Evolutionary conservation across 2,888 invertebrate genomes (phyloP), one percentile per base, ranked within the genome.

Genomic region (Mythimna vitellina): DNA sequence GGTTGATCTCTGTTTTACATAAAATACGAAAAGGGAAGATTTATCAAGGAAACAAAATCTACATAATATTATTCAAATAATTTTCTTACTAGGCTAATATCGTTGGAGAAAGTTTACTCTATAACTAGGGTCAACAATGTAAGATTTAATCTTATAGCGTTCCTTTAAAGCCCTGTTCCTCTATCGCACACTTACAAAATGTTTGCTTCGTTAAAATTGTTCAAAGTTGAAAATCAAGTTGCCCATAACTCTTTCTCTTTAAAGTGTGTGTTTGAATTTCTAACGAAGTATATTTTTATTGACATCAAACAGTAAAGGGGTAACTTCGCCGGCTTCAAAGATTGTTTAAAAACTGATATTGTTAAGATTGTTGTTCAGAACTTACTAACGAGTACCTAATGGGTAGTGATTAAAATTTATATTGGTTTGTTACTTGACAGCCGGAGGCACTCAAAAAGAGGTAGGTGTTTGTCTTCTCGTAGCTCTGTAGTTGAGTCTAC

Each of bases 151-250:
- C 81, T 80, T 60, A 74, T 76, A 51, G 42, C 49, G 57, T 66
- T 74, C 29, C 49, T 75, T 75, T 29, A 14, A 32, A 68, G 58
- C 46, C 49, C 17, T 64, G 63, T 64, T 32, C 17, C 3, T 17
- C n/a, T 57, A 53, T n/a, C 57, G 70, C 29, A 46, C 1, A 3
- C 51, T 38, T 65, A 56, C 61, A 66, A 66, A 66, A 66, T 65
- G 1, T 58, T 63, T 49, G 35, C 80, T 64, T 76, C 63, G 58
- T 70, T 65, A 81, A 70, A 65, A 51, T 3, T n/a, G 57, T 73
- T 67, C 56, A 53, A 84, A 84, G 54, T 80, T 83, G 51, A 57
- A 71, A 10, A 60, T 68, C 62, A 73, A 85, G 64, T 71, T 29
- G 49, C 65, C 38, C 58, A 67, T 65, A 76, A 73, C 74, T 75